Evolutionary conservation across 2,113 vertebrate genomes (phyloP), one percentile per base, ranked within the genome.

Genomic region (Pygoscelis adeliae): DNA sequence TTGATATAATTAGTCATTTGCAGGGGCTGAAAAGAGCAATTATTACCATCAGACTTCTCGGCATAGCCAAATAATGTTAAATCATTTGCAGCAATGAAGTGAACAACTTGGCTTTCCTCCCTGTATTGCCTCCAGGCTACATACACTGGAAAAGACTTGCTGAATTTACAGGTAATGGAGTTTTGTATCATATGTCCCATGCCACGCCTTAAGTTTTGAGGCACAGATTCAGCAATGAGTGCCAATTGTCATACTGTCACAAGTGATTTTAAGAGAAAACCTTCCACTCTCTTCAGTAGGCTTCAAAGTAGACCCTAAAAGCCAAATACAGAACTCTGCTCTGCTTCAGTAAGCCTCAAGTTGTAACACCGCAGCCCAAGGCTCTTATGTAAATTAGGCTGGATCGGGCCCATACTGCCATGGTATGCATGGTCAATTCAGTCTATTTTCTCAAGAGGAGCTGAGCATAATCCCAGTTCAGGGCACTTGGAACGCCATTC

Each of bases 391-490:
- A 32, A 53, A 50, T 67, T 26, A 4, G 29, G 32, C 38, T 52
- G 49, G 49, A 15, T 49, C 23, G 14, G 55, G 46, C 30, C 53
- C 80, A 2, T 29, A 5, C 14, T 58, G 42, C 71, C 40, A 9
- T 0, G 8, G 17, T 4, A 27, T 1, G 4, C 11, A 1, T 3
- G 29, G 13, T 17, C 17, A 72, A 20, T 27, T 20, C 32, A 23
- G 17, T 5, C 5, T 26, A 12, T 17, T 44, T 53, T 26, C 42
- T 34, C 55, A 53, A 11, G 49, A 83, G 62, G 29, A 34, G 34
- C 44, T 11, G 15, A 65, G 67, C 22, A 1, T 12, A 21, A 8
- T 14, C 26, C 49, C 62, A 38, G 30, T 13, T 47, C 56, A 26
- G 34, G 53, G 38, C 80, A 19, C 44, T 6, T 25, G 16, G 34